These are phyloP conservation scores for Dione vanillae DNA, from an alignment of 2,888 invertebrate genomes.

Conservation along the genomic window DNA sequence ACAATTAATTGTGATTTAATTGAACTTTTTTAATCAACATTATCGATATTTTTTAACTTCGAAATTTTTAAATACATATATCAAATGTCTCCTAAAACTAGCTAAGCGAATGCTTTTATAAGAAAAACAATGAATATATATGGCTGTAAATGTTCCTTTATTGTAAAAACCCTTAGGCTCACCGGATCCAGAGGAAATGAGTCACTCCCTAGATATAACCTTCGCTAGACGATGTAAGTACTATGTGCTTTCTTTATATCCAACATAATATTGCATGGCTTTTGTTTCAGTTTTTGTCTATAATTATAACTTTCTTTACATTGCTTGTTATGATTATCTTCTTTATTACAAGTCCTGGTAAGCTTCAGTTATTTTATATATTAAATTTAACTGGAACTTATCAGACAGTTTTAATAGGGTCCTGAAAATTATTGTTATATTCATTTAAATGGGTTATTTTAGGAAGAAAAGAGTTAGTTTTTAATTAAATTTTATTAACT, in stretches of 20 bases:
- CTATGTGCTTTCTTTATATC: slow-evolving; percentile 34
- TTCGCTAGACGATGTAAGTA: slow-evolving; percentile 44
- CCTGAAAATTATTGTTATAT: too few relatives aligned
- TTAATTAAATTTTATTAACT: too few relatives aligned
- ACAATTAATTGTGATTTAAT: too few relatives aligned
- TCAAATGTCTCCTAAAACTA: not conserved
- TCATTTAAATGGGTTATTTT: too few relatives aligned
- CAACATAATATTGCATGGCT: slow-evolving; percentile 26
- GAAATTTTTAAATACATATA: not conserved
- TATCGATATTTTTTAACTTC: too few relatives aligned
- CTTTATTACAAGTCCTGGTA: not conserved
- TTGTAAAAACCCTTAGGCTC: slow-evolving; percentile 36
- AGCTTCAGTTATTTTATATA: not conserved
- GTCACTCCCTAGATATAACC: slow-evolving; percentile 30
- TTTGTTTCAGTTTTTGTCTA: not conserved
- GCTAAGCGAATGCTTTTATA: slow-evolving; percentile 22
- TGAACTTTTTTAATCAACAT: too few relatives aligned
- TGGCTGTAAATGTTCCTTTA: slow-evolving; percentile 23
- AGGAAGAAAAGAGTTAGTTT: too few relatives aligned
- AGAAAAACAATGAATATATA: not conserved
- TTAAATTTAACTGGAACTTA: too few relatives aligned
- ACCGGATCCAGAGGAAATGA: slow-evolving; percentile 40
- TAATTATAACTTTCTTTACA: not conserved
- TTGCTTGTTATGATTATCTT: not conserved
- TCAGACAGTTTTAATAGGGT: too few relatives aligned